Evolutionary conservation across 2,888 invertebrate species (phyloP), one percentile per base, ranked within the genome.

Genomic region (Drosophila pseudotalamancana): DNA sequence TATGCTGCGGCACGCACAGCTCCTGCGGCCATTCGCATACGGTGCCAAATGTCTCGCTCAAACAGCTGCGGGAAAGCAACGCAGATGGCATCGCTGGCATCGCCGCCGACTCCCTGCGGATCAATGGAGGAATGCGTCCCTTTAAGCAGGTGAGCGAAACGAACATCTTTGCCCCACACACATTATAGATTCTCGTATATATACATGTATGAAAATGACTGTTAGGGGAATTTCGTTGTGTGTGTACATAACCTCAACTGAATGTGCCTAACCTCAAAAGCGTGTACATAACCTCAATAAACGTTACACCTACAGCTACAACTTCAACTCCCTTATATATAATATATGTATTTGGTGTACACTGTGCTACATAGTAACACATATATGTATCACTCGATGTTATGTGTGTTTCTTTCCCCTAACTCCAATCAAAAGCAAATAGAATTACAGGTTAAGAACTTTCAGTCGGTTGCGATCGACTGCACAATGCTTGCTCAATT

Each of bases 121-220:
- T 98, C 92, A 98, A 98, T 92, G 99, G 98, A 73, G 98, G 98
- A 88, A 97, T 98, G 94, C 94, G 97, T 84, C 97, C 97, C 90
- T 98, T 98, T 92, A 97, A 97, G 92, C 98, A 98, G 95, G 97
- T 97, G 94, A 92, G 93, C 90, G 29, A 23, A 34, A 4, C 11
- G 9, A 4, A 2, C 12, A 49, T 18, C 14, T 25, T 3, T 34
- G 4, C 25, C 21, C 8, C 11, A n/a, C n/a, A n/a, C n/a, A n/a
- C n/a, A n/a, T n/a, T n/a, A n/a, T n/a, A n/a, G n/a, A n/a, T n/a
- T n/a, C n/a, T n/a, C n/a, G n/a, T n/a, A 25, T 29, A n/a, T 29
- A 19, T 6, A 18, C 12, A 18, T 34, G 25, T 12, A 32, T n/a
- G 2, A 12, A 32, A 8, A 5, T 14, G 19, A 25, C 25, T 25